These are phyloP conservation scores for Drosophila recens DNA, from an alignment of 2,888 invertebrate genomes.

Conservation along the genomic window DNA sequence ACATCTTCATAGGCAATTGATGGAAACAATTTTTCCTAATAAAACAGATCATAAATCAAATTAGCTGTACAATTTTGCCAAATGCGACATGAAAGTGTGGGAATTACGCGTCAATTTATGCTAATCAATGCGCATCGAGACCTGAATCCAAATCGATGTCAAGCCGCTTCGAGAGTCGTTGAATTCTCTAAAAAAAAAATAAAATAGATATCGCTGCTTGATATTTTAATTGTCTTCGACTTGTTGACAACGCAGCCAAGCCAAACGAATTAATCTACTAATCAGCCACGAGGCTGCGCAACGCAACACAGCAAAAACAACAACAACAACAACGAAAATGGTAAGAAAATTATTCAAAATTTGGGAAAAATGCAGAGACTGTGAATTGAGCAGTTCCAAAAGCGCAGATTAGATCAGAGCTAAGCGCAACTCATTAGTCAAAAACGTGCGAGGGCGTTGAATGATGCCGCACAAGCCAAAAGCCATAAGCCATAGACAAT, in stretches of 20 bases:
- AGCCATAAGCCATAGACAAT: background rate
- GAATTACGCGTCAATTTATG: constrained; percentile 75
- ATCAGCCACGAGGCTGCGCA: constrained; percentile 65
- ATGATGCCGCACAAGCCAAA: constrained; percentile 22
- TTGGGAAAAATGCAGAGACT: constrained; percentile 39
- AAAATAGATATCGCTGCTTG: constrained; percentile 40
- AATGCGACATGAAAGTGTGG: constrained; percentile 77
- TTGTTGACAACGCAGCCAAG: constrained; percentile 68
- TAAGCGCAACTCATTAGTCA: constrained; percentile 60
- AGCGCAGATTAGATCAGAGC: constrained; percentile 49
- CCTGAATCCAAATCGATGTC: constrained; percentile 47
- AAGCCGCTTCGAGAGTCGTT: constrained; percentile 19
- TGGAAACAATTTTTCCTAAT: constrained; percentile 62
- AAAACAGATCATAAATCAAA: constrained; percentile 73
- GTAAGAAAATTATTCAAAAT: constrained; percentile 23
- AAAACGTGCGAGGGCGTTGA: constrained; percentile 62
- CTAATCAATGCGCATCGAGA: constrained; percentile 59
- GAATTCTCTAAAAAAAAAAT: constrained; percentile 26
- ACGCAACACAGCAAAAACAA: constrained; percentile 24
- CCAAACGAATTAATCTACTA: constrained; percentile 69
- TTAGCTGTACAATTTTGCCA: constrained; percentile 68
- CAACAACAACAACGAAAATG: constrained; percentile 18
- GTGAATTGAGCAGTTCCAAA: constrained; percentile 36
- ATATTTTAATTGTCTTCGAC: constrained; percentile 74
- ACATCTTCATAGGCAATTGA: constrained; percentile 53